Percentiles rank a stretch among this genome's conserved stretches.
Evolutionary conservation across 2,797 vertebrate species (phyloP).

Genomic region (Malurus splendens): DNA sequence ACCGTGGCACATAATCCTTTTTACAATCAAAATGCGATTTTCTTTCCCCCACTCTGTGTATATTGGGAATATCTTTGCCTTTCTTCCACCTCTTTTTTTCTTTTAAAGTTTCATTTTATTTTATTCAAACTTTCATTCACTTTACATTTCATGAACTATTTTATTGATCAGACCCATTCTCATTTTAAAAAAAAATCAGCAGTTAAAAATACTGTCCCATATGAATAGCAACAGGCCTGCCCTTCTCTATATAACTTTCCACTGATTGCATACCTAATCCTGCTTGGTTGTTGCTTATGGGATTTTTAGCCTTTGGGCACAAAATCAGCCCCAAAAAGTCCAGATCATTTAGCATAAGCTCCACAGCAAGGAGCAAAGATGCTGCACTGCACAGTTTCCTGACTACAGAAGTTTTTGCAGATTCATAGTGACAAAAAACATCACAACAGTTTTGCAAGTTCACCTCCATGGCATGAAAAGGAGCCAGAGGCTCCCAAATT

Average conservation of each 20-base stretch:
- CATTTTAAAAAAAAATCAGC: background rate
- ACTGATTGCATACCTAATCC: background rate
- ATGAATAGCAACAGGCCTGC: background rate
- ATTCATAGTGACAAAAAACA: background rate
- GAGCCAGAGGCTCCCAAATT: background rate
- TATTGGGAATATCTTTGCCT: background rate
- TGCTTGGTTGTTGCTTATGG: background rate
- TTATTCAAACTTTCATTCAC: background rate
- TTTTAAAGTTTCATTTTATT: background rate
- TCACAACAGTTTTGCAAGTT: background rate
- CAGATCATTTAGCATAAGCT: background rate
- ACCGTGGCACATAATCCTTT: background rate
- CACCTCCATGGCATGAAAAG: background rate
- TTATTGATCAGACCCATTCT: background rate
- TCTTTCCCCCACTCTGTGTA: accelerated
- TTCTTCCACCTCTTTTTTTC: background rate
- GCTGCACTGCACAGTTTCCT: background rate
- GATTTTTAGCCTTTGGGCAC: background rate
- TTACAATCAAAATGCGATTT: background rate
- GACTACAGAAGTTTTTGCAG: background rate
- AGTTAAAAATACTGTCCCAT: background rate
- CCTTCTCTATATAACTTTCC: background rate
- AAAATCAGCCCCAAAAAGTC: background rate
- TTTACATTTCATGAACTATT: background rate
- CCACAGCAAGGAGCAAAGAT: background rate